Base-by-base conservation (phyloP, 2,113 vertebrate genomes). In the Campylomormyrus numenius region DNA sequence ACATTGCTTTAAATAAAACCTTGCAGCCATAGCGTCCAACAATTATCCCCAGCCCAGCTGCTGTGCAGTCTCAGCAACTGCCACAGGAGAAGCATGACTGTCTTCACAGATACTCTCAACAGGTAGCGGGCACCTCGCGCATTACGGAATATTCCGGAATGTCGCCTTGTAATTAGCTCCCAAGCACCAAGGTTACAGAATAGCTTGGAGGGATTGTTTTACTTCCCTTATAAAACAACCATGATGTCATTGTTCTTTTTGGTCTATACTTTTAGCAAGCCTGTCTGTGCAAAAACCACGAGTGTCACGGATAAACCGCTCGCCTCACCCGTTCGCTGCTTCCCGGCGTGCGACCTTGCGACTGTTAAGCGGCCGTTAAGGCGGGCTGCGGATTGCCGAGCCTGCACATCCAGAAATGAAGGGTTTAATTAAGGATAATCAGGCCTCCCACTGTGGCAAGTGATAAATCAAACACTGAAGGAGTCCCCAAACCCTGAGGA, bases 1-100 rank as follows among this genome's bases (percentile, higher is more conserved):
- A 91, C 94, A 89, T 87, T 91, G 58, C 87, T 89, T 89, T 90
- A 87, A 87, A 52, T 50, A 87, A 88, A 89, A 90, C 88, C 90
- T 90, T 91, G 50, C 70, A 92, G 89, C 87, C 90, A 90, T 90
- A 48, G 21, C 92, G 91, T 89, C 48, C 90, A 62, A 88, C 85
- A 66, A 88, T 58, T 66, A 87, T 58, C 42, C 86, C 88, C 62
- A 58, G 58, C 91, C 89, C 83, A 90, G 89, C 88, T 52, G 85
- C 53, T 90, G 19, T 86, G 85, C 56, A 85, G 52, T 90, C 90
- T 49, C 89, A 88, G 77, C 46, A 83, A 66, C 39, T n/a, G 88
- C 90, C 50, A 35, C 39, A 85, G 89, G 80, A 58, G 21, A 90
- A 88, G 89, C 87, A 89, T 35, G 87, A 62, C 52, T 24, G 58